These are phyloP conservation scores for Nomada goodeniana DNA, from an alignment of 2,888 invertebrate species.

Conservation along the genomic window DNA sequence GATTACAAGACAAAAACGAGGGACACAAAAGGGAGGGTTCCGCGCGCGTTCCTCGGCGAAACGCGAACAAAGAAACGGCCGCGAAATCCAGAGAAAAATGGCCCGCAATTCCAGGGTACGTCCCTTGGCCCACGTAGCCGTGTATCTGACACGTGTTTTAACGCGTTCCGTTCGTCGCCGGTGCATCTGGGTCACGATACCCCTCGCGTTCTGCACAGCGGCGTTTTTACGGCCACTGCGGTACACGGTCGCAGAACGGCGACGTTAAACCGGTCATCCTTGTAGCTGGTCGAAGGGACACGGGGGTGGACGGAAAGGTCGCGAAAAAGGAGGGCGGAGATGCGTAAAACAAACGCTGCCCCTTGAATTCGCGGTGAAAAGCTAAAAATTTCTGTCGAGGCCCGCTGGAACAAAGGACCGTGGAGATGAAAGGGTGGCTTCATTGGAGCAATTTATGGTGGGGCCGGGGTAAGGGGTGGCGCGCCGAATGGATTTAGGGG, in stretches of 20 bases:
- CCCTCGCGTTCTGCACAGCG: slow-evolving; percentile 51
- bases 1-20: background rate
- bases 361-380: slow-evolving; percentile 27
- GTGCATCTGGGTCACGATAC: slow-evolving; percentile 60
- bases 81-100: slow-evolving; percentile 22
- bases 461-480: background rate
- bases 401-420: background rate
- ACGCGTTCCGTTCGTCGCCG: slow-evolving; percentile 55
- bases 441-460: slow-evolving; percentile 31
- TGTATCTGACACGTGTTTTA: slow-evolving; percentile 61
- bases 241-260: slow-evolving; percentile 34
- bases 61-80: background rate
- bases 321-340: background rate
- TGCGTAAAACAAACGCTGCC: slow-evolving; percentile 39
- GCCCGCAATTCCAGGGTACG: slow-evolving; percentile 9
- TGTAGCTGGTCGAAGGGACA: background rate
- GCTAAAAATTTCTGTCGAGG: slow-evolving; percentile 24
- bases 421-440: slow-evolving; percentile 26
- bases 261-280: slow-evolving; percentile 27
- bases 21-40: slow-evolving; percentile 15
- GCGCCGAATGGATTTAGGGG: background rate
- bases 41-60: background rate
- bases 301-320: background rate
- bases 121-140: slow-evolving; percentile 11
- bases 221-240: slow-evolving; percentile 60